Evolutionary conservation across 2,113 vertebrate genomes (phyloP), one percentile per base, ranked within the genome.

Genomic region (Calyptommatus sinebrachiatus): DNA sequence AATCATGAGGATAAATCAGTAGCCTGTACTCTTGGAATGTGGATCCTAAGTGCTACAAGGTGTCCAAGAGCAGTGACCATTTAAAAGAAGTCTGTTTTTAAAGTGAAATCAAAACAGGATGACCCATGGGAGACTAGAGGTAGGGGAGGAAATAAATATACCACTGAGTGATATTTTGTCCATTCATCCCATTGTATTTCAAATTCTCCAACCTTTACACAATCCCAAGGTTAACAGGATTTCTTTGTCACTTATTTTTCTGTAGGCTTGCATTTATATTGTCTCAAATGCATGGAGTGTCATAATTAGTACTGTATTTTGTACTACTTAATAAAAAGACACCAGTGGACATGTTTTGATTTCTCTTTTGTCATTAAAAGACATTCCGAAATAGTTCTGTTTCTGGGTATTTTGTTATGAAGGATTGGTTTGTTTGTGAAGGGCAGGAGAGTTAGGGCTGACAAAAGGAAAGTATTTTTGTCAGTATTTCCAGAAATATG

Each of bases 151-250:
- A 21, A 48, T 46, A 28, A 88, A 86, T 79, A 84, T 74, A 89
- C 91, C 92, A 88, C 53, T 18, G 53, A 90, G 90, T 85, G 85
- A 89, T 93, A 94, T 94, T 95, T 90, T 84, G 87, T 89, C 89
- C 83, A 88, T 88, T 82, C 89, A 79, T 91, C 85, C 79, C 90
- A 86, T 86, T 72, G 91, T 91, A 90, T 90, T 93, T 92, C 87
- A 68, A 84, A 81, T 89, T 86, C 87, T 93, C 46, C 65, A 85
- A 85, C 92, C 92, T 89, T 80, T 92, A 92, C 91, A 91, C 94
- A 95, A 95, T 95, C 95, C 96, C 94, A 93, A 90, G 85, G 74
- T 65, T 90, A 84, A 91, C 93, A 96, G 95, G 94, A 79, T 91
- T 93, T 92, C 89, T 90, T 87, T 73, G 82, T 92, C 90, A 91